Percentiles rank a stretch among this genome's conserved stretches.
Conservation (phyloP, 2,888 invertebrate genomes). For the Cerastis rubricosa region DNA sequence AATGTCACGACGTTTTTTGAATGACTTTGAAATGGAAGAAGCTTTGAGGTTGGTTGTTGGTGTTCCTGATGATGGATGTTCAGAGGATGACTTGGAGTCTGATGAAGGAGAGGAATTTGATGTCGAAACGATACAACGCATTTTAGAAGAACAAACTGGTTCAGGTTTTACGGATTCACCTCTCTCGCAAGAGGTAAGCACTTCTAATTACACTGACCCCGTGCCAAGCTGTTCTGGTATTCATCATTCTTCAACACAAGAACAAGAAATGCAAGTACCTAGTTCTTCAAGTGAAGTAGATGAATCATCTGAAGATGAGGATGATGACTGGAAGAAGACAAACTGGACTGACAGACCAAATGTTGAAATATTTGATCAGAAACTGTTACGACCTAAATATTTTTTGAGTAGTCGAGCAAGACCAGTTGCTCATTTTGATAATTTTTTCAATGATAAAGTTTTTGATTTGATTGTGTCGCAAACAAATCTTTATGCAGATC, state of each 20-base stretch:
- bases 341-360: slow-evolving; percentile 29
- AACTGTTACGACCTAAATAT: slow-evolving; percentile 19
- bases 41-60: slow-evolving; percentile 29
- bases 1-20: slow-evolving; percentile 19
- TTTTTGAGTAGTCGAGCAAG: slow-evolving; percentile 27
- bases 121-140: slow-evolving; percentile 27
- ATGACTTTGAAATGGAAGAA: slow-evolving; percentile 23
- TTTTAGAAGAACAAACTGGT: slow-evolving; percentile 33
- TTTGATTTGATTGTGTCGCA: slow-evolving; percentile 19
- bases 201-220: slow-evolving; percentile 27
- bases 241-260: slow-evolving; percentile 28
- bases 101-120: no score
- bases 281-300: slow-evolving; percentile 20
- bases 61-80: slow-evolving; percentile 29
- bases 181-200: slow-evolving; percentile 32
- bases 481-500: slow-evolving; percentile 31
- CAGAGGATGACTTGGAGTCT: slow-evolving; percentile 33
- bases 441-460: slow-evolving; percentile 33
- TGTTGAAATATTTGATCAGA: slow-evolving; percentile 28
- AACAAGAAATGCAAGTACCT: slow-evolving; percentile 27
- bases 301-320: slow-evolving; percentile 34
- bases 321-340: slow-evolving; percentile 34
- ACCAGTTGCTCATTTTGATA: slow-evolving; percentile 32
- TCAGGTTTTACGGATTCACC: slow-evolving; percentile 29
- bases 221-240: slow-evolving; percentile 21